Evolutionary conservation across 2,888 invertebrate species (phyloP).

Genomic region (Leucozona laternaria): DNA sequence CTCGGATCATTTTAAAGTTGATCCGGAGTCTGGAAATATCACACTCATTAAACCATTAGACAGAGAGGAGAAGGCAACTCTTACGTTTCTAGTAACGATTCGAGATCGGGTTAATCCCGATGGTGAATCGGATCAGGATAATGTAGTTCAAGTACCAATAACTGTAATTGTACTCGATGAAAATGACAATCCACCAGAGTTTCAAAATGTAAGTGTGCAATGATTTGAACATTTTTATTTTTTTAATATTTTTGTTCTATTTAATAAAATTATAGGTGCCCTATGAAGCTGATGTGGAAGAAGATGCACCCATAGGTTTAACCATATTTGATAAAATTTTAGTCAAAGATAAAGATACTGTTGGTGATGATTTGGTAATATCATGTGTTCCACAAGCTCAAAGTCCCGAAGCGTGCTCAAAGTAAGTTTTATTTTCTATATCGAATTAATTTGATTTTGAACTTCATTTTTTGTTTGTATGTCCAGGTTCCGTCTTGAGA

Average conservation of each 20-base stretch:
- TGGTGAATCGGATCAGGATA: constrained; percentile 87
- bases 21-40: constrained; percentile 91
- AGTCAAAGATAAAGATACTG: constrained; percentile 91
- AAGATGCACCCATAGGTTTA: constrained; percentile 89
- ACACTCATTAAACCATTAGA: constrained; percentile 91
- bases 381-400: constrained; percentile 85
- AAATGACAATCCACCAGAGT: constrained; percentile 94
- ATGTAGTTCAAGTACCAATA: constrained; percentile 90
- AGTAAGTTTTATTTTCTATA: constrained; percentile 77
- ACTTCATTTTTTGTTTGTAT: neutral
- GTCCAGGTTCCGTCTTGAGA: constrained; percentile 80
- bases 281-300: constrained; percentile 91
- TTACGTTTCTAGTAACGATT: constrained; percentile 91
- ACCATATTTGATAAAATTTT: constrained; percentile 89
- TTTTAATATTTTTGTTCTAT: neutral
- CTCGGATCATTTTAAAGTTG: constrained; percentile 92
- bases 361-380: constrained; percentile 92
- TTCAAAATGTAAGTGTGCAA: constrained; percentile 87
- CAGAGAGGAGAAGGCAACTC: constrained; percentile 91
- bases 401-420: constrained; percentile 82
- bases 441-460: neutral
- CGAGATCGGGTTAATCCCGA: constrained; percentile 88
- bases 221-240: neutral
- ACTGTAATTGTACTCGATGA: constrained; percentile 94
- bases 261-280: constrained; percentile 85